phyloP scores from a whole-genome alignment of 1,140 invertebrate genomes.

The Drosophila ironensis region DNA sequence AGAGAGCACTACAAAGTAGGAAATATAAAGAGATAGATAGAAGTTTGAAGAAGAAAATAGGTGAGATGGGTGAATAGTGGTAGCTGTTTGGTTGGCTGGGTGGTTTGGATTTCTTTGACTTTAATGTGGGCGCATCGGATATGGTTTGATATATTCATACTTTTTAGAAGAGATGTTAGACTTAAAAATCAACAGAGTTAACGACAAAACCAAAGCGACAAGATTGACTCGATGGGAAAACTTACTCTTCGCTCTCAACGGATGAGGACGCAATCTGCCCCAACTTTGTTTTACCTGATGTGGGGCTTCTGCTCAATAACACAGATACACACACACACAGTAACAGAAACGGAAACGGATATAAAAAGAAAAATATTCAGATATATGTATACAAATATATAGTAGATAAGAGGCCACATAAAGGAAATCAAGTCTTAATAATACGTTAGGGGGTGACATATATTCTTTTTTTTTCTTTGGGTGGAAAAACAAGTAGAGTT shows the following conservation, averaged over 20 bases:
- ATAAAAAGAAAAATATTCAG: constrained; percentile 71
- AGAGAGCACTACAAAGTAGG: constrained; percentile 70
- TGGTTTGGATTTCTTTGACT: neutral
- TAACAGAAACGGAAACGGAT: constrained; percentile 36
- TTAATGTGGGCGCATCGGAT: constrained; percentile 24
- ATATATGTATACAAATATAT: constrained; percentile 48
- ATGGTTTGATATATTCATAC: constrained; percentile 14
- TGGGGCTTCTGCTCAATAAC: constrained; percentile 72
- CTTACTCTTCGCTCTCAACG: constrained; percentile 80
- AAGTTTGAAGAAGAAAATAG: constrained; percentile 28
- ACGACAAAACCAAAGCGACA: constrained; percentile 61
- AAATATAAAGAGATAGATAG: constrained; percentile 37
- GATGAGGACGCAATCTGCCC: constrained; percentile 77
- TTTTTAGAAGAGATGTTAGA: constrained; percentile 40
- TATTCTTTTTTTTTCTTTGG: neutral
- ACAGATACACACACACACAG: constrained; percentile 56
- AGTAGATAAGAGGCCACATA: constrained; percentile 10
- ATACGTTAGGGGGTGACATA: neutral
- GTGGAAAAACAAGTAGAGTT: neutral
- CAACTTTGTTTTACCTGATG: constrained; percentile 77
- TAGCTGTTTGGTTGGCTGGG: constrained; percentile 5
- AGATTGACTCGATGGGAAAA: constrained; percentile 57
- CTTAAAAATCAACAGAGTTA: constrained; percentile 75
- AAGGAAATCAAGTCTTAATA: constrained; percentile 6
- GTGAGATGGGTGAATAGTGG: constrained; percentile 28